Evolutionary conservation across 2,797 vertebrate species (phyloP).

Genomic region (Malurus splendens): DNA sequence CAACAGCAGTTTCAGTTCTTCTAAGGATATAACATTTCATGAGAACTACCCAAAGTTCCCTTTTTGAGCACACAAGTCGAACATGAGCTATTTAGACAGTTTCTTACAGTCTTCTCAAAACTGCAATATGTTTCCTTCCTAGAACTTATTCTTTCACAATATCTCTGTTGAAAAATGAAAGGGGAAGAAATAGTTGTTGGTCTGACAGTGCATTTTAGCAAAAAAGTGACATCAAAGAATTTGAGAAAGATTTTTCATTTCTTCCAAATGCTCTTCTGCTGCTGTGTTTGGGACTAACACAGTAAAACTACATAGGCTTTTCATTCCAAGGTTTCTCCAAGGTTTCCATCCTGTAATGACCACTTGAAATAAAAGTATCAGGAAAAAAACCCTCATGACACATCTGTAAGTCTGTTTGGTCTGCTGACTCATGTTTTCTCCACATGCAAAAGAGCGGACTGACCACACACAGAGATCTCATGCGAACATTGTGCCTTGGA

Average conservation of each 20-base stretch:
- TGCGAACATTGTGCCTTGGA: background rate
- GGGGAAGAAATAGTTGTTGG: background rate
- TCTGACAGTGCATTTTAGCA: background rate
- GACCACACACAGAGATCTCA: background rate
- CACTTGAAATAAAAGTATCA: background rate
- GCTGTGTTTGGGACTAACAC: background rate
- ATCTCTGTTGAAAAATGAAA: background rate
- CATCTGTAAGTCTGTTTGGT: background rate
- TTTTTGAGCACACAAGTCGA: background rate
- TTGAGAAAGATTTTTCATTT: background rate
- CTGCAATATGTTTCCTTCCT: background rate
- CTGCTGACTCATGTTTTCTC: background rate
- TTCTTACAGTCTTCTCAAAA: background rate
- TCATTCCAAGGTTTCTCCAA: background rate
- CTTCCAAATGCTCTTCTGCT: background rate
- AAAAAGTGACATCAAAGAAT: background rate
- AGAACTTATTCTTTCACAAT: background rate
- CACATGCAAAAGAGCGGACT: background rate
- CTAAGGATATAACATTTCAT: background rate
- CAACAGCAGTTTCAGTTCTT: background rate
- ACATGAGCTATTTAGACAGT: background rate
- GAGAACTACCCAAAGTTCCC: background rate
- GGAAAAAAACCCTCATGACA: background rate
- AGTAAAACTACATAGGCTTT: background rate
- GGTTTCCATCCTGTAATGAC: background rate